Conservation (phyloP, 1,140 invertebrate genomes). For the Alviniconcha marisindica region DNA sequence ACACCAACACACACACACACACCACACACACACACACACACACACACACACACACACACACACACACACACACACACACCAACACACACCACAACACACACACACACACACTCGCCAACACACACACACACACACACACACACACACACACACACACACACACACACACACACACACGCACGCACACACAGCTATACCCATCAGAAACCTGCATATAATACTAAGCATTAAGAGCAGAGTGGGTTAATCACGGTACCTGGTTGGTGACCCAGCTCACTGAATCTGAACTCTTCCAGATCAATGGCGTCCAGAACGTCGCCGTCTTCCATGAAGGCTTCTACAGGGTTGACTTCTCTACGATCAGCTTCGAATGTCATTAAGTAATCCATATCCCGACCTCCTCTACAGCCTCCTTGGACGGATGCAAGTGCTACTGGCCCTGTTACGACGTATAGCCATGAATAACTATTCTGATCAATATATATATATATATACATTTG, state of each 20-base stretch:
- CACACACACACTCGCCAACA: too few relatives aligned
- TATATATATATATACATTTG: too few relatives aligned
- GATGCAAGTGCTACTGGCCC: too few relatives aligned
- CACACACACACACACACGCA: slow-evolving; percentile 21
- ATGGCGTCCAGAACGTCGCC: background rate
- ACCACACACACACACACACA: too few relatives aligned
- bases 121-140: too few relatives aligned
- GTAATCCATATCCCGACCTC: background rate
- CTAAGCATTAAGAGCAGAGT: background rate
- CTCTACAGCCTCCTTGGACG: background rate
- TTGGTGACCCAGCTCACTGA: background rate
- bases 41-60: too few relatives aligned
- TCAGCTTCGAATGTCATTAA: background rate
- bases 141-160: slow-evolving; percentile 24
- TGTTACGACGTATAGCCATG: background rate
- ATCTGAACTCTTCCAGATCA: slow-evolving; percentile 6
- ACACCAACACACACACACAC: too few relatives aligned
- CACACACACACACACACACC: too few relatives aligned
- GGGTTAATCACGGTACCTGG: background rate
- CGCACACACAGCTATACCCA: background rate
- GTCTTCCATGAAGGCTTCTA: background rate
- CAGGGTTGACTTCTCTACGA: too few relatives aligned
- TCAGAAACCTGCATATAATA: background rate
- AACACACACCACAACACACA: too few relatives aligned
- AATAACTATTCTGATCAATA: too few relatives aligned